Percentiles rank a stretch among this genome's conserved stretches.
phyloP scores from a whole-genome alignment of 2,797 vertebrate species.

The Takifugu rubripes region DNA sequence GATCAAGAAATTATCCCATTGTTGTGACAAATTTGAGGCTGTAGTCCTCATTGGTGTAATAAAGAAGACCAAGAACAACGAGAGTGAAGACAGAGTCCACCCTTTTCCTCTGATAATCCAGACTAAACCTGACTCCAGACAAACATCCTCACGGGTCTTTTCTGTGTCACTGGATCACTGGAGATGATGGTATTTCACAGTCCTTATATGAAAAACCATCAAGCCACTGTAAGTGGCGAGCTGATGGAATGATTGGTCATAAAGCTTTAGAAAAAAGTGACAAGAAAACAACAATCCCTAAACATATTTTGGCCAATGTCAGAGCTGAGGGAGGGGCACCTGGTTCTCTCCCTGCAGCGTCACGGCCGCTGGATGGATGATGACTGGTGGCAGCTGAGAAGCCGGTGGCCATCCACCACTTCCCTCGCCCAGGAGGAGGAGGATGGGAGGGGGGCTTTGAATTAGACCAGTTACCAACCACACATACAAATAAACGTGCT shows the following conservation, averaged over 20 bases:
- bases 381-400: constrained; percentile 80
- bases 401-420: constrained; percentile 38
- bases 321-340: constrained; percentile 38
- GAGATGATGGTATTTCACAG: constrained; percentile 27
- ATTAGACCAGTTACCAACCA: constrained; percentile 85
- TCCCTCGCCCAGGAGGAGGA: constrained; percentile 19
- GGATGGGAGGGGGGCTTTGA: constrained; percentile 67
- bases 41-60: background rate
- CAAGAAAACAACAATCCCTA: constrained; percentile 7
- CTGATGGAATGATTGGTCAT: background rate
- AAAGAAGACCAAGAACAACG: background rate
- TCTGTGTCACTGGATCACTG: constrained; percentile 56
- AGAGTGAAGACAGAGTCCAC: background rate
- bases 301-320: too few species aligned
- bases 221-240: background rate
- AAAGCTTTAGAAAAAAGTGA: background rate
- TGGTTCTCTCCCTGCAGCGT: constrained; percentile 54
- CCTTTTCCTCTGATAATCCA: background rate
- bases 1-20: too few species aligned
- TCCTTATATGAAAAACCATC: constrained; percentile 16
- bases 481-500: constrained; percentile 79
- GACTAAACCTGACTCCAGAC: background rate
- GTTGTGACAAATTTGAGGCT: too few species aligned
- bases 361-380: constrained; percentile 45
- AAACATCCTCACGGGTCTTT: constrained; percentile 19